A percentile compares a stretch with the other conserved stretches of the same genome.
These are phyloP conservation scores for Parnassius smintheus DNA, from an alignment of 2,888 invertebrate species.

Conservation along the genomic window DNA sequence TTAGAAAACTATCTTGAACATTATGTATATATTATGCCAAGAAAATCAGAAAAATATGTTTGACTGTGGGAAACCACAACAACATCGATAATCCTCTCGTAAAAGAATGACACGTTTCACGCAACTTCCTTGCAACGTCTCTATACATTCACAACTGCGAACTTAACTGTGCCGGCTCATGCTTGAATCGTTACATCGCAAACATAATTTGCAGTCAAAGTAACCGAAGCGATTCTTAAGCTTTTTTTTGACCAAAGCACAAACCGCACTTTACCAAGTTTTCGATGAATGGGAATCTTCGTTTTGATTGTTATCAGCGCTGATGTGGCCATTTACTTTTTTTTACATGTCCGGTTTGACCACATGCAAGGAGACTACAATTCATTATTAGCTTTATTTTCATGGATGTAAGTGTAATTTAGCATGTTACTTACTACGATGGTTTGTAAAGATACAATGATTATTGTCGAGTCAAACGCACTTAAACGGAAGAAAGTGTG, in stretches of 20 bases:
- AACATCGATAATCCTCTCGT: conserved; percentile 54
- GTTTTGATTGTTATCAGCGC: conserved; percentile 70
- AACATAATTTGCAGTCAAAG: conserved; percentile 11
- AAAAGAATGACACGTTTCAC: conserved; percentile 23
- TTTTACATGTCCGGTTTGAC: conserved; percentile 50
- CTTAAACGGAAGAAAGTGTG: conserved; percentile 49
- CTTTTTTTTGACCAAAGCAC: conserved; percentile 33
- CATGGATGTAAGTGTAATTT: conserved; percentile 27
- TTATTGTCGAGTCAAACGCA: conserved; percentile 51
- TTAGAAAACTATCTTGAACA: no score
- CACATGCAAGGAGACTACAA: conserved; percentile 24
- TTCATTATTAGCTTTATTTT: conserved; percentile 25
- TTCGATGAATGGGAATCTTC: conserved; percentile 53
- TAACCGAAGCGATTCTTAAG: conserved; percentile 5
- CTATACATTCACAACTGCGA: neutral
- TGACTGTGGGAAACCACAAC: conserved; percentile 46
- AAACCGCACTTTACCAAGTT: conserved; percentile 37
- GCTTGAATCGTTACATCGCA: neutral
- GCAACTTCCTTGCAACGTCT: conserved; percentile 14
- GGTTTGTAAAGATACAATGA: conserved; percentile 44
- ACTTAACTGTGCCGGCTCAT: conserved; percentile 1
- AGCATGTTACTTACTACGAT: neutral
- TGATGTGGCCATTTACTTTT: conserved; percentile 53
- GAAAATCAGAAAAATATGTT: conserved; percentile 5
- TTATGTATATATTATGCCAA: no score